These are phyloP conservation scores for Paracanthobrama guichenoti DNA, from an alignment of 2,113 vertebrate genomes.

Conservation along the genomic window DNA sequence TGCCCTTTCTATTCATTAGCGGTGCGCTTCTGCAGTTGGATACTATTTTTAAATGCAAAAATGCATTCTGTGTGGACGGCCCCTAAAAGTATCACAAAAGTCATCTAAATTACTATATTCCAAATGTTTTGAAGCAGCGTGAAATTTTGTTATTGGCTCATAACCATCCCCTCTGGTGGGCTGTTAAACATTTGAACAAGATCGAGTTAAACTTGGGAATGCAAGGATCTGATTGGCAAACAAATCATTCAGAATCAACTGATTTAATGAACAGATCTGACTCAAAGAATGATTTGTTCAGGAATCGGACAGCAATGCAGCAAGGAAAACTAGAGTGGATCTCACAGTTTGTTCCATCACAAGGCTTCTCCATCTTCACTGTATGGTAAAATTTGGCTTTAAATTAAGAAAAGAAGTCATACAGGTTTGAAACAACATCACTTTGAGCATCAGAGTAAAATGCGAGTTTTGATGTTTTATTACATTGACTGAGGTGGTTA, in stretches of 20 bases:
- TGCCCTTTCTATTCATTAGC: neutral
- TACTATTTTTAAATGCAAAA: neutral
- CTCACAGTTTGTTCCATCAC: neutral
- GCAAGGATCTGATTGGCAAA: neutral
- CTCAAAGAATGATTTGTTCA: neutral
- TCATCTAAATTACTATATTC: neutral
- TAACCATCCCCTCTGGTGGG: neutral
- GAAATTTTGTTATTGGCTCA: neutral
- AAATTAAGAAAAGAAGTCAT: neutral
- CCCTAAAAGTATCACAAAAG: neutral
- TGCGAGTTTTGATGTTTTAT: slow-evolving; percentile 19
- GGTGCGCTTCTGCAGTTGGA: neutral
- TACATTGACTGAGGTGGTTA: slow-evolving; percentile 27
- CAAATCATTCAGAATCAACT: neutral
- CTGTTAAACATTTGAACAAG: neutral
- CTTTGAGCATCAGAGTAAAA: slow-evolving; percentile 13
- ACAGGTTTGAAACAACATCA: slow-evolving; percentile 10
- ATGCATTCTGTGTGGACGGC: neutral
- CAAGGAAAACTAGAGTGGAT: neutral
- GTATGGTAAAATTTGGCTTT: neutral
- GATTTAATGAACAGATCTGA: neutral
- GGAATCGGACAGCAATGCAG: neutral
- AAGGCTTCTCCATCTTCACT: neutral
- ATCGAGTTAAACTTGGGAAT: neutral
- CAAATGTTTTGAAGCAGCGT: neutral